Percentiles rank a stretch among this genome's conserved stretches.
Conservation (phyloP, 2,888 invertebrate genomes). For the Chrysotoxum bicinctum region DNA sequence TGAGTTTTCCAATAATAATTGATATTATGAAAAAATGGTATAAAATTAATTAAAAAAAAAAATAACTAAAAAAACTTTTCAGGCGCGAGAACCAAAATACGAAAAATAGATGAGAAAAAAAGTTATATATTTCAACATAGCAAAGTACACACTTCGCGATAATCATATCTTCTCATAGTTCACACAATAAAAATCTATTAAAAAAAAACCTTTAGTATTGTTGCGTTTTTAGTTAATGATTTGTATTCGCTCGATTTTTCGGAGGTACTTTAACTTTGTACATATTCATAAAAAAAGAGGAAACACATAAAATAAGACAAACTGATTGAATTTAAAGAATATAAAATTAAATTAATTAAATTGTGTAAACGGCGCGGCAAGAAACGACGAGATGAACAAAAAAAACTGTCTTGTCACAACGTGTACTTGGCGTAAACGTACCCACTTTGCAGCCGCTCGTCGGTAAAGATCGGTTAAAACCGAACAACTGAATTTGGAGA, state of each 20-base stretch:
- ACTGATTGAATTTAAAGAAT: background rate
- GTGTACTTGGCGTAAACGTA: conserved; percentile 60
- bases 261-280: background rate
- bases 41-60: conserved; percentile 14
- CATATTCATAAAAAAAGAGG: background rate
- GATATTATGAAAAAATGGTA: conserved; percentile 8
- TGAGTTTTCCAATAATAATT: conserved; percentile 14
- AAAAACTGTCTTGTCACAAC: conserved; percentile 54
- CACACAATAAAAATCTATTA: background rate
- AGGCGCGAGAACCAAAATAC: conserved; percentile 48
- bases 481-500: conserved; percentile 59
- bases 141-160: background rate
- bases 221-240: background rate
- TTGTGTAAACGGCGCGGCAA: conserved; percentile 1
- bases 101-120: background rate
- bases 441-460: conserved; percentile 55
- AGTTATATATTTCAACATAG: background rate
- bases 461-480: conserved; percentile 66
- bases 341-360: background rate
- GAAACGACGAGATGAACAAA: conserved; percentile 40
- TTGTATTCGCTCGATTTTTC: background rate
- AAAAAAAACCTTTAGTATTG: background rate
- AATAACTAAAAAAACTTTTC: conserved; percentile 3
- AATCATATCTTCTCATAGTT: background rate
- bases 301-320: background rate